phyloP scores from a whole-genome alignment of 2,113 vertebrate species.

The Labeo catla region DNA sequence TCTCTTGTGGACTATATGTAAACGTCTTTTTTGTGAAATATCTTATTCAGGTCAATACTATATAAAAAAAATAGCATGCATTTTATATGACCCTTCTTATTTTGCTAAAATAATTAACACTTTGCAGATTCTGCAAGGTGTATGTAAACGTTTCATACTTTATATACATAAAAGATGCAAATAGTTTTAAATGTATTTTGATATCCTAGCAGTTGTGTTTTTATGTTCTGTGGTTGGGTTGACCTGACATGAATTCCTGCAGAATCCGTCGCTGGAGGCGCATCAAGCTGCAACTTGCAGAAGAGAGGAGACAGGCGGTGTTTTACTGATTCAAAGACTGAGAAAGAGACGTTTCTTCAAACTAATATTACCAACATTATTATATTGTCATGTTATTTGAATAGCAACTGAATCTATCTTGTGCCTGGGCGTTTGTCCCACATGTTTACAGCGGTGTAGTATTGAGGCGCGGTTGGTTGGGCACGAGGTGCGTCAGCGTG shows the following conservation, averaged over 20 bases:
- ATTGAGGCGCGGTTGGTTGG: background rate
- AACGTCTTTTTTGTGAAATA: too few relatives aligned
- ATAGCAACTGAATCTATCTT: background rate
- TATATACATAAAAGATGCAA: too few relatives aligned
- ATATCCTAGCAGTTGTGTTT: background rate
- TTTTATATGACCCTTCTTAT: too few relatives aligned
- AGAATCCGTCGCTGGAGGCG: slow-evolving; percentile 9
- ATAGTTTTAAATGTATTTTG: background rate
- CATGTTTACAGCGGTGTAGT: background rate
- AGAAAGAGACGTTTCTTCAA: background rate
- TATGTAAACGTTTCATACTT: too few relatives aligned
- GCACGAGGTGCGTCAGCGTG: slow-evolving; percentile 2
- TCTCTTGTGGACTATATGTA: too few relatives aligned
- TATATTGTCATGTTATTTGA: background rate
- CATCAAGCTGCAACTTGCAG: slow-evolving; percentile 4
- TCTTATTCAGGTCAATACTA: too few relatives aligned
- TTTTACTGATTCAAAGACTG: background rate
- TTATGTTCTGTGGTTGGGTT: background rate
- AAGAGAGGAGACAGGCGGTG: background rate
- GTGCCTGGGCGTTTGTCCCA: background rate
- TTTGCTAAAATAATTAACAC: too few relatives aligned
- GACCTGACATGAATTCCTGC: background rate
- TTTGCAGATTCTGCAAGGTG: too few relatives aligned
- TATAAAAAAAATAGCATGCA: too few relatives aligned
- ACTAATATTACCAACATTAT: background rate